phyloP scores from a whole-genome alignment of 2,797 vertebrate species.

The Xerus rutilus region DNA sequence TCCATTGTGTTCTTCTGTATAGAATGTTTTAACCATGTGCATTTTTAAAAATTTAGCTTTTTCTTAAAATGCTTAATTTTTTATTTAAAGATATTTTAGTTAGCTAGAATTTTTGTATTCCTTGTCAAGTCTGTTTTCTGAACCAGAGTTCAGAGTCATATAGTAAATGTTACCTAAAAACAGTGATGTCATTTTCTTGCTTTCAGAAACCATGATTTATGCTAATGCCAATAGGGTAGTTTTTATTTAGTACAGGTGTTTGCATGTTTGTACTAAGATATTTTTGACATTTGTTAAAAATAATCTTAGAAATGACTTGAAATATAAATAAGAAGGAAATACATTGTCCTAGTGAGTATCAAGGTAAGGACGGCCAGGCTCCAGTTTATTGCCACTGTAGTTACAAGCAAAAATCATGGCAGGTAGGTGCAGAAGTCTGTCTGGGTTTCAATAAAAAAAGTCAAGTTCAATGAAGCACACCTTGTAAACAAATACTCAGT shows the following conservation, averaged over 20 bases:
- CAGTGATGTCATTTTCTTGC: neutral
- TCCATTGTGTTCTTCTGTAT: neutral
- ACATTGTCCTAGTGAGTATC: neutral
- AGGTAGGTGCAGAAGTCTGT: neutral
- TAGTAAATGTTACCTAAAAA: slow-evolving; percentile 47
- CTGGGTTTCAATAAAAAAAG: neutral
- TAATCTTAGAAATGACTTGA: slow-evolving; percentile 7
- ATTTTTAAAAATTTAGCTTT: neutral
- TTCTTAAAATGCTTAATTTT: slow-evolving; percentile 47
- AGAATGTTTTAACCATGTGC: neutral
- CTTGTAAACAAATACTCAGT: neutral
- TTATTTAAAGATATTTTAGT: slow-evolving; percentile 22
- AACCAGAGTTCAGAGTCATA: neutral
- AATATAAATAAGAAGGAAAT: neutral
- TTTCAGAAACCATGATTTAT: slow-evolving; percentile 20
- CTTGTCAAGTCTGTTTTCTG: neutral
- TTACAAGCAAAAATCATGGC: neutral
- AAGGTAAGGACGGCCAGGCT: neutral
- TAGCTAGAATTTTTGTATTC: slow-evolving; percentile 2
- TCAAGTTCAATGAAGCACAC: neutral
- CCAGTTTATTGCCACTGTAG: too few relatives aligned
- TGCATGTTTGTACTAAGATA: neutral
- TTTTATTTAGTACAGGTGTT: slow-evolving; percentile 55
- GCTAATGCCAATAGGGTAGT: neutral
- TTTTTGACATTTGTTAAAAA: slow-evolving; percentile 38